phyloP scores from a whole-genome alignment of 2,888 invertebrate genomes.

The Sipunculus nudus region DNA sequence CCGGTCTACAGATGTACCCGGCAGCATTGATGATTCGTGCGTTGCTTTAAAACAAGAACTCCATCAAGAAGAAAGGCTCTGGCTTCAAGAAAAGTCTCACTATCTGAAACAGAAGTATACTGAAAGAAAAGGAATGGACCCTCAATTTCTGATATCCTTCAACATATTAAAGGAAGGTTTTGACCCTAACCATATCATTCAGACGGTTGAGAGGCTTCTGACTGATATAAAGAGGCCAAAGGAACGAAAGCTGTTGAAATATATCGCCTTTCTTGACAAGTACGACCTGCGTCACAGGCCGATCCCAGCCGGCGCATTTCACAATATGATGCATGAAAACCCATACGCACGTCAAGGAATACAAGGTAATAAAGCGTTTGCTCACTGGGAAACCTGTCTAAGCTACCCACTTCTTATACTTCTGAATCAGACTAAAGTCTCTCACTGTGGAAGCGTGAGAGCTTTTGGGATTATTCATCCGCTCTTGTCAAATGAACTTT shows the following conservation, averaged over 20 bases:
- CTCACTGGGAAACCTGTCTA: slow-evolving; percentile 14
- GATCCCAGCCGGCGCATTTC: slow-evolving; percentile 46
- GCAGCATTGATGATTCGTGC: no score
- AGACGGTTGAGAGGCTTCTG: slow-evolving; percentile 41
- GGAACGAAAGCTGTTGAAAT: slow-evolving; percentile 42
- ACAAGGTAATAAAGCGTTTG: not conserved
- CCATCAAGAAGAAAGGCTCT: slow-evolving; percentile 34
- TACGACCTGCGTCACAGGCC: slow-evolving; percentile 45
- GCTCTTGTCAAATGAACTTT: slow-evolving; percentile 3
- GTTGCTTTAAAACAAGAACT: slow-evolving; percentile 41
- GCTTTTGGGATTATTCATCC: slow-evolving; percentile 7
- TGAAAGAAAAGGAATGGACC: slow-evolving; percentile 34
- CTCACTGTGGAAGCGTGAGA: not conserved
- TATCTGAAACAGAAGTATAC: slow-evolving; percentile 34
- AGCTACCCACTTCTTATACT: slow-evolving; percentile 2
- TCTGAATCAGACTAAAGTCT: slow-evolving; percentile 5
- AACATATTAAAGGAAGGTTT: slow-evolving; percentile 51
- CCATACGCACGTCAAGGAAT: slow-evolving; percentile 1
- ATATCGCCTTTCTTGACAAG: slow-evolving; percentile 44
- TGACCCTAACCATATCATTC: slow-evolving; percentile 40
- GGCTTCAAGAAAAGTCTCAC: slow-evolving; percentile 44
- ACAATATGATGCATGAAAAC: slow-evolving; percentile 38
- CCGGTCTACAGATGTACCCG: no score
- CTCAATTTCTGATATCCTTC: slow-evolving; percentile 47
- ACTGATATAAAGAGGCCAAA: slow-evolving; percentile 25